Base-by-base conservation (phyloP, 2,888 invertebrate genomes). In the Uloborus plumipes region DNA sequence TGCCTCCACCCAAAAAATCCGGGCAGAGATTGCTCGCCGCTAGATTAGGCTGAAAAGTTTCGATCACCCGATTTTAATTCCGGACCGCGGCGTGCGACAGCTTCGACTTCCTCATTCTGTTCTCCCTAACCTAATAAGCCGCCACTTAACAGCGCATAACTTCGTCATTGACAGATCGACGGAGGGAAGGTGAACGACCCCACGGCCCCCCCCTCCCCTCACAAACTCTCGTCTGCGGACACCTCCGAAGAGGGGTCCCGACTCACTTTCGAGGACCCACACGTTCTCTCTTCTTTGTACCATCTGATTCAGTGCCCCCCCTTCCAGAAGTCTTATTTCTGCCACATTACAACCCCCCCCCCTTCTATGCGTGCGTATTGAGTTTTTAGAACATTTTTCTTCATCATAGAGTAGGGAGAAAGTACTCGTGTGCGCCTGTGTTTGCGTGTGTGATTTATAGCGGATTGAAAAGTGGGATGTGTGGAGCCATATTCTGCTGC, bases 381-480 rank as follows among this genome's bases (percentile, higher is more conserved):
- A 81, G 75, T 81, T 81, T 81, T 81, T 58, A 64, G 74, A 64
- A 74, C 80, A 81, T 81, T 81, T 81, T 74, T 81, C 80, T 81
- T 81, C 80, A 81, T 81, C 80, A 74, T n/a, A 51, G 79, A 55
- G 67, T 20, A 64, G 70, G 74, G 80, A 74, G 80, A 81, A 81
- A 81, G 82, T 82, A 64, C 39, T 39, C 69, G 82, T 82, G 67
- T 59, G 66, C 62, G 62, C 65, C 71, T 66, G 59, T 53, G 81
- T 39, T 1, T 39, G 39, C 7, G 39, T 39, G 64, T 75, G 75
- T 81, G 79, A 81, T 81, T 81, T 81, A 81, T 81, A 74, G 64
- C 39, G 49, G 65, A 22, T 20, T 59, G 62, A 80, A 80, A 74
- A 70, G 64, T 39, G 31, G 2, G 7, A 4, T 31, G 31, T 7